phyloP scores from a whole-genome alignment of 2,797 vertebrate species.

The Sarcophilus harrisii region DNA sequence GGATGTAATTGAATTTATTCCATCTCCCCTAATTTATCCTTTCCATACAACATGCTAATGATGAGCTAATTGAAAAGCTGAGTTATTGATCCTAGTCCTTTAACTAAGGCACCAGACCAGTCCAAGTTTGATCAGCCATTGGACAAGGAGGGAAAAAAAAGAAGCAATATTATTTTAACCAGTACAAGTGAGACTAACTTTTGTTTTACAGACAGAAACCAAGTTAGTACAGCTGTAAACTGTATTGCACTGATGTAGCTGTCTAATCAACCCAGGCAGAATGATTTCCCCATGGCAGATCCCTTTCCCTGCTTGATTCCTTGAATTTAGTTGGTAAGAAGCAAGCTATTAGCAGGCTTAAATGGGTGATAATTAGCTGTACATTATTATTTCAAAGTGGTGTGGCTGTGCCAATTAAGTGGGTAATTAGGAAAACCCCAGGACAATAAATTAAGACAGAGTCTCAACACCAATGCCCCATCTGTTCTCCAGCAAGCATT shows the following conservation, averaged over 20 bases:
- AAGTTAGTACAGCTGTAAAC: conserved; percentile 30
- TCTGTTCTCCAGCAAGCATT: conserved; percentile 74
- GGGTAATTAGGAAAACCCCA: conserved; percentile 81
- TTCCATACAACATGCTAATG: neutral
- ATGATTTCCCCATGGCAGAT: conserved; percentile 65
- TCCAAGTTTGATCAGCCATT: neutral
- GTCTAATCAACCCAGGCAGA: conserved; percentile 48
- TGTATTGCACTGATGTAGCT: conserved; percentile 1
- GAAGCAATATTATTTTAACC: neutral
- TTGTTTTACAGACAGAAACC: conserved; percentile 39
- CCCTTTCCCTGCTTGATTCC: conserved; percentile 72
- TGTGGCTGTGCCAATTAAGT: conserved; percentile 80
- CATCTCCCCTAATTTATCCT: neutral
- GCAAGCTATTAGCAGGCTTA: conserved; percentile 78
- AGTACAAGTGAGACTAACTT: neutral
- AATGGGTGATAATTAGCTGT: conserved; percentile 79
- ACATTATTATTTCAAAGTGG: conserved; percentile 81
- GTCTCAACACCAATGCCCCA: conserved; percentile 75
- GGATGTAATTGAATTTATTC: conserved; percentile 19
- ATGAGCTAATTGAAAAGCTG: conserved; percentile 15
- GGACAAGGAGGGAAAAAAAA: conserved; percentile 1
- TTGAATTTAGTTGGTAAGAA: conserved; percentile 77
- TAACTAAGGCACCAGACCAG: neutral
- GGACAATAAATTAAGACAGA: conserved; percentile 80
- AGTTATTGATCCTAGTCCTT: neutral